Base-by-base conservation (phyloP, 2,888 invertebrate species). In the Diarsia brunnea region DNA sequence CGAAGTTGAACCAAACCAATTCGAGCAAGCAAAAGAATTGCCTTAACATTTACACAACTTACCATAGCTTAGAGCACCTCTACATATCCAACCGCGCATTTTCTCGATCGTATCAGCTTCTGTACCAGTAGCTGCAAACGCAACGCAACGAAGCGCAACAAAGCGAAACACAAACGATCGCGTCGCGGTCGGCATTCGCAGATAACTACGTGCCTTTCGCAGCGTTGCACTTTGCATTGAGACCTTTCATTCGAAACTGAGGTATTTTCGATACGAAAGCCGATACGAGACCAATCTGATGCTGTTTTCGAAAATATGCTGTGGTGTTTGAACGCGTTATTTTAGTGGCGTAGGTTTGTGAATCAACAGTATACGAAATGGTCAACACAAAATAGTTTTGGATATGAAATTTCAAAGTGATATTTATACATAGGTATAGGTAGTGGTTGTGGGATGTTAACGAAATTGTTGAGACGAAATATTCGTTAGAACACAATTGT, bases 261-360 rank as follows among this genome's bases (percentile, higher is more conserved):
- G 75, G 51, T 75, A 73, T 63, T 82, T 71, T 69, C 60, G 60
- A 45, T 66, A 21, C 5, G 10, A 55, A 60, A 82, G 2, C 45
- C 38, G 61, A 51, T 69, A 45, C 55, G 21, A 21, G 7, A 51
- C n/a, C 60, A 79, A 74, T 70, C n/a, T 3, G 24, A 61, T 65
- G 64, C 24, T 53, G n/a, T 14, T 11, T 45, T 27, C 4, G 5
- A 66, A 65, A 58, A 51, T 63, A 53, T 19, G n/a, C 5, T 21
- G n/a, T 49, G 10, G 11, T 61, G 12, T n/a, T 43, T 60, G 8
- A 60, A 67, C 31, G 19, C 14, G 14, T 47, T 60, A 60, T 27
- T 67, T 81, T 77, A 53, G 31, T 38, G n/a, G 19, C 21, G 11
- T 31, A 47, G 0, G 21, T 21, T 47, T 38, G 4, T 38, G 38